These are phyloP conservation scores for Andricus grossulariae DNA, from an alignment of 1,140 invertebrate species.

Conservation along the genomic window DNA sequence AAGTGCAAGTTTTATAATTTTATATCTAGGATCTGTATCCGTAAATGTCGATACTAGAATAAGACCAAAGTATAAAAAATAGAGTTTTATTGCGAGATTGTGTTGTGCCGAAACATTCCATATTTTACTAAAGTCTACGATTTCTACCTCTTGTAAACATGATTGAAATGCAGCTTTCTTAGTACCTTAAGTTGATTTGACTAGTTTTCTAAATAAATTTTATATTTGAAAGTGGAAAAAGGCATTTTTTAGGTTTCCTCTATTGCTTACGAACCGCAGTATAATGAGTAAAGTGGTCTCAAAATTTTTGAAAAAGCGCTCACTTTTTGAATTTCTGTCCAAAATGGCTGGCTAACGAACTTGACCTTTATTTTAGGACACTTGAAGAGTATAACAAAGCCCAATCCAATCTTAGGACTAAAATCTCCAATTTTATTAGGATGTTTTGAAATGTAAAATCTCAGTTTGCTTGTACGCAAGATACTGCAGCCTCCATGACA, in stretches of 20 bases:
- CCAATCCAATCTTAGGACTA: no score
- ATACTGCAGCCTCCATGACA: no score
- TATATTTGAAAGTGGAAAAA: background rate
- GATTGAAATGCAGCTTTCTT: background rate
- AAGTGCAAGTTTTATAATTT: background rate
- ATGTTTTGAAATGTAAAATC: no score
- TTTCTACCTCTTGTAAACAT: slow-evolving; percentile 5
- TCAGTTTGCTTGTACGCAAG: no score
- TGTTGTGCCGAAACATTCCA: background rate
- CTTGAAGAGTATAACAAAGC: no score
- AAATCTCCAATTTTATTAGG: no score
- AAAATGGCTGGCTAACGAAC: no score
- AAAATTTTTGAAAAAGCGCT: no score
- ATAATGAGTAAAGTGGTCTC: no score
- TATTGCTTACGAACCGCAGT: no score
- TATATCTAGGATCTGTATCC: background rate
- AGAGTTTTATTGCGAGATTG: background rate
- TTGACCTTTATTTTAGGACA: no score
- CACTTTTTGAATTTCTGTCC: no score
- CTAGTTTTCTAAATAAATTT: background rate
- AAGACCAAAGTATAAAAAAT: background rate
- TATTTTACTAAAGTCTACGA: slow-evolving; percentile 9
- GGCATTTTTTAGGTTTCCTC: background rate
- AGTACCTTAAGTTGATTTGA: slow-evolving; percentile 65
- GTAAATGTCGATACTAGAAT: slow-evolving; percentile 17